A percentile compares a stretch with the other conserved stretches of the same genome.
These are phyloP conservation scores for Lithobates sylvaticus DNA, from an alignment of 2,797 vertebrate species.

Conservation along the genomic window DNA sequence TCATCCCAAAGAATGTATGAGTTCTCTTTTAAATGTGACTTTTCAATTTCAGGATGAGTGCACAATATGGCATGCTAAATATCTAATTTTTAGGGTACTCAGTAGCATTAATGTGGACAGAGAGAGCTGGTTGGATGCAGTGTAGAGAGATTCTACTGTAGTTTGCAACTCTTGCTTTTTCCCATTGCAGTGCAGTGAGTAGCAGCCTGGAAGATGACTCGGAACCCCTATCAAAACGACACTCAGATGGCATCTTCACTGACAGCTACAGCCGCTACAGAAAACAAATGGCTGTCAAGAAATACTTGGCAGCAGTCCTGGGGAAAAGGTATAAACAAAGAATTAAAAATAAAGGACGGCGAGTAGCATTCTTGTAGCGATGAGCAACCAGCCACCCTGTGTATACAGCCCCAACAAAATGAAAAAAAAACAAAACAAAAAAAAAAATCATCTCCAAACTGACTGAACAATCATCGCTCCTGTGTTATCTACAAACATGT, in stretches of 20 bases:
- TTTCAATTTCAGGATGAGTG: not conserved
- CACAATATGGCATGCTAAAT: not conserved
- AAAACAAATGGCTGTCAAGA: constrained; percentile 99
- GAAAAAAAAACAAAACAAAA: constrained; percentile 60
- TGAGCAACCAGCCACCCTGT: constrained; percentile 78
- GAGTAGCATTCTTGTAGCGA: constrained; percentile 96
- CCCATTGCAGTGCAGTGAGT: constrained; percentile 75
- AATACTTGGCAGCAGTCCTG: constrained; percentile 97
- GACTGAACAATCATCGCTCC: constrained; percentile 93
- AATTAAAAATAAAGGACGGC: constrained; percentile 99
- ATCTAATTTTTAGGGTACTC: not conserved
- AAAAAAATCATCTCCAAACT: constrained; percentile 90
- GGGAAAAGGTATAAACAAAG: constrained; percentile 99
- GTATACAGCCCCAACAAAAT: constrained; percentile 78
- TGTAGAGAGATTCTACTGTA: constrained; percentile 25
- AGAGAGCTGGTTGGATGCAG: constrained; percentile 17
- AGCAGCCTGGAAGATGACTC: constrained; percentile 83
- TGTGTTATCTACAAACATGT: constrained; percentile 96
- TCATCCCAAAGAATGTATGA: not conserved
- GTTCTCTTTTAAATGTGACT: not conserved
- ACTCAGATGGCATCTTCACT: constrained; percentile 98
- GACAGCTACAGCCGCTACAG: constrained; percentile 99
- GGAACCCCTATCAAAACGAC: constrained; percentile 93
- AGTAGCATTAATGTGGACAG: not conserved
- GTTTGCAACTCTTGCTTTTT: constrained; percentile 58